phyloP scores from a whole-genome alignment of 1,140 invertebrate genomes.

The Bombus breviceps region DNA sequence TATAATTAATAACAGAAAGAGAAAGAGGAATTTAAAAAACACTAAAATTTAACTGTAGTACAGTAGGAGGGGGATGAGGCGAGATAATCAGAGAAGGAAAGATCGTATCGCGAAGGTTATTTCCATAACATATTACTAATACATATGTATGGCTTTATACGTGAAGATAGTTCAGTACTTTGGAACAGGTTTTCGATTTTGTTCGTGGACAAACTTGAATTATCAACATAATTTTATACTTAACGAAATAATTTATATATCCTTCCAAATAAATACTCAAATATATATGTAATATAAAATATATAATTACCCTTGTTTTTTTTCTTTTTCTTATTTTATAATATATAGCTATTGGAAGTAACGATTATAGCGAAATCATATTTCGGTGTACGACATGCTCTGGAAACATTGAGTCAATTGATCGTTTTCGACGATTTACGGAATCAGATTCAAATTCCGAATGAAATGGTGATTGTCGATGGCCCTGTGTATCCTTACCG shows the following conservation, averaged over 20 bases:
- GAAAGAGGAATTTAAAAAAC: too few species aligned
- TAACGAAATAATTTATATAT: background rate
- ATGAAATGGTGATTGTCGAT: slow-evolving; percentile 86
- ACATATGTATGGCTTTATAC: background rate
- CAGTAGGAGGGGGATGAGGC: background rate
- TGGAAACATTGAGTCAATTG: slow-evolving; percentile 91
- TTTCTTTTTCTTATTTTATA: background rate
- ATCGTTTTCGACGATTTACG: slow-evolving; percentile 88
- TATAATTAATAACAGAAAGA: background rate
- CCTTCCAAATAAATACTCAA: too few species aligned
- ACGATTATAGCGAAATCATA: slow-evolving; percentile 86
- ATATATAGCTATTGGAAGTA: slow-evolving; percentile 78
- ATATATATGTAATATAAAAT: background rate
- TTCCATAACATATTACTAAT: background rate
- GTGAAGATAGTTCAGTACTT: background rate
- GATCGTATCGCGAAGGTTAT: background rate
- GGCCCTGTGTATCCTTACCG: slow-evolving; percentile 89
- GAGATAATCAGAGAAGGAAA: background rate
- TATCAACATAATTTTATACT: background rate
- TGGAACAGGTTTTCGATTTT: background rate
- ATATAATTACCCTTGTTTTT: background rate
- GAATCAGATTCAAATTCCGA: slow-evolving; percentile 84
- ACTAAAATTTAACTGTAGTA: too few species aligned
- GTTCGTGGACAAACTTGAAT: background rate
- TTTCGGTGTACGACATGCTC: slow-evolving; percentile 89